Conservation (phyloP, 92 coral and sea anemone genomes). For the Galaxea fascicularis region DNA sequence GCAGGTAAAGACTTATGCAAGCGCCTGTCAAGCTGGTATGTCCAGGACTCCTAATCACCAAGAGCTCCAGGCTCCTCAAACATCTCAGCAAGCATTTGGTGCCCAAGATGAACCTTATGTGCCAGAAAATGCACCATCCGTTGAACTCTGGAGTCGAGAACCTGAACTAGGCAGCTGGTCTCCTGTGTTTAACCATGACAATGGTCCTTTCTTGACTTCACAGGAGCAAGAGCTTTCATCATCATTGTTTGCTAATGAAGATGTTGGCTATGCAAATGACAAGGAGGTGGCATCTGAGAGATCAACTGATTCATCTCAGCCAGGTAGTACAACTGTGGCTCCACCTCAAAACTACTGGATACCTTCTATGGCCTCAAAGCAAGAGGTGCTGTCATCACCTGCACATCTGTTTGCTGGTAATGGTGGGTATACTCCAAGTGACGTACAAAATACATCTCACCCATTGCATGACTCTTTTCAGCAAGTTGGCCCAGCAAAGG, state of each 20-base stretch:
- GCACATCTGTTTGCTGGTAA: not conserved
- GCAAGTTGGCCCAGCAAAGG: not conserved
- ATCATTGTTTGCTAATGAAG: not conserved
- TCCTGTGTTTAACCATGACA: slow-evolving; percentile 31
- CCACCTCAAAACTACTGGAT: not conserved
- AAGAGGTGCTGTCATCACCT: not conserved
- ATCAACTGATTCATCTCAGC: not conserved
- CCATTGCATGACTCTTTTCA: not conserved
- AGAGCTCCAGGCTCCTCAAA: not conserved
- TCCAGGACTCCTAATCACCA: not conserved
- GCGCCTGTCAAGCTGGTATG: slow-evolving; percentile 20
- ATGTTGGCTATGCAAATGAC: not conserved
- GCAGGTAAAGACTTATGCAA: slow-evolving; percentile 15
- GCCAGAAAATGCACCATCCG: not conserved
- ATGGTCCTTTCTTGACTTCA: not conserved
- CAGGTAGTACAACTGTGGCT: not conserved
- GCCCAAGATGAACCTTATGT: not conserved
- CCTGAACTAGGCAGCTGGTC: slow-evolving; percentile 27
- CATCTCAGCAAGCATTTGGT: not conserved
- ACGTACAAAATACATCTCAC: not conserved
- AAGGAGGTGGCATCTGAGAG: not conserved
- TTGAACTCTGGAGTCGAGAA: slow-evolving; percentile 28
- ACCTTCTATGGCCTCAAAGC: not conserved
- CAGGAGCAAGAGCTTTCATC: not conserved
- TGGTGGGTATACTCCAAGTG: not conserved